Evolutionary conservation across 2,797 vertebrate genomes (phyloP), one percentile per base, ranked within the genome.

Genomic region (Leptoclinus maculatus): DNA sequence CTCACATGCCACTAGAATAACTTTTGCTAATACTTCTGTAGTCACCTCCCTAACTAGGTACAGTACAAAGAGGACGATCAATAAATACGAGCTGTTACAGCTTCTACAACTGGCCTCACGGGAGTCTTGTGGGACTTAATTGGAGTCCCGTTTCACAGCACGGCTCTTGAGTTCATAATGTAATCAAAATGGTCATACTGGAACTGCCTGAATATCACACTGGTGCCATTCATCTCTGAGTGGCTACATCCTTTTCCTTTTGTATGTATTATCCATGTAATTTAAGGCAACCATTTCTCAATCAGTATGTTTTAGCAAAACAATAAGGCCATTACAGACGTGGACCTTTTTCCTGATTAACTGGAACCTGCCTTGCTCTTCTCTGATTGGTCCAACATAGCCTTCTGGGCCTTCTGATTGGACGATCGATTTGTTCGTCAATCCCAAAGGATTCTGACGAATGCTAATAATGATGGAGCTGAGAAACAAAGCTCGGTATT

Each of bases 361-460:
- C 51, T 1, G 8, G 12, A 23, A 23, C 32, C 69, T 0, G 51
- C 45, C 63, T 27, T 58, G 19, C 39, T 68, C 34, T 3, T 60
- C 45, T 66, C 45, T 85, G 73, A 90, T 92, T 91, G 87, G 88
- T 7, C 78, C 9, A 66, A 5, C 10, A 0, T 36, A 17, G 43
- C 45, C 5, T 25, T 65, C 13, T 5, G 34, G 8, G 7, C 27
- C 27, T 66, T 9, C 59, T 81, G 80, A 93, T 93, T 94, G 93
- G 92, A 80, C 83, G 49, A 59, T 21, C 43, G 1, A 51, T 27
- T 66, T 84, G 86, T 68, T 60, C 41, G 78, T 94, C 87, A 88
- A 85, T 83, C 71, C 81, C 71, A 7, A 70, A 29, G 74, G 71
- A 17, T 62, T 47, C 67, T 57, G 67, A 54, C 65, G 80, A 82